phyloP scores from a whole-genome alignment of 2,113 vertebrate species.

The Herpetotheres cachinnans region DNA sequence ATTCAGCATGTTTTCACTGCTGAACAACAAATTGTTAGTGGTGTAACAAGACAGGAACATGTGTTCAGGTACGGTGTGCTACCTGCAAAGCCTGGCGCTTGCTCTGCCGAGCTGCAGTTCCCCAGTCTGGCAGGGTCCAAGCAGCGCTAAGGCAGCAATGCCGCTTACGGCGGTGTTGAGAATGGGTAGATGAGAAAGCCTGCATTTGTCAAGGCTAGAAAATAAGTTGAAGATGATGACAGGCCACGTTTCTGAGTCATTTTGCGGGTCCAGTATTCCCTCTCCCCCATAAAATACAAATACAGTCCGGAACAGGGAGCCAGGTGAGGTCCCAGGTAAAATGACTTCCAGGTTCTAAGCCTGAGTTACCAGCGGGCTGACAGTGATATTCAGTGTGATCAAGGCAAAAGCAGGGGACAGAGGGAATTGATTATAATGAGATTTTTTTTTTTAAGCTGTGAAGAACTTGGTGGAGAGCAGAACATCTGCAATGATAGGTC shows the following conservation, averaged over 20 bases:
- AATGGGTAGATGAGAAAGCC: background rate
- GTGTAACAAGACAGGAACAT: constrained; percentile 61
- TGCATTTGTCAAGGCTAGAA: background rate
- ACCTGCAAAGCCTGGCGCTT: background rate
- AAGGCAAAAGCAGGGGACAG: background rate
- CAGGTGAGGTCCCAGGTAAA: background rate
- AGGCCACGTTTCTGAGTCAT: background rate
- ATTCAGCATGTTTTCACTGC: constrained; percentile 63
- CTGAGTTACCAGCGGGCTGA: background rate
- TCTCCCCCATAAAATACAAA: background rate
- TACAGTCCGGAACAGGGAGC: background rate
- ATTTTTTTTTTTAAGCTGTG: background rate
- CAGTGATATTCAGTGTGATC: background rate
- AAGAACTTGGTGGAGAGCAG: background rate
- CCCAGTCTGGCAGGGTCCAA: background rate
- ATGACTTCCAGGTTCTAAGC: background rate
- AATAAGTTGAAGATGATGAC: background rate
- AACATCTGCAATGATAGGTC: background rate
- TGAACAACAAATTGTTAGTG: constrained; percentile 63
- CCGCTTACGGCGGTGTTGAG: background rate
- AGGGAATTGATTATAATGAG: background rate
- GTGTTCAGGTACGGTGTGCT: background rate
- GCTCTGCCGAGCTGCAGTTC: background rate
- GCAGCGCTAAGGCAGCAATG: background rate
- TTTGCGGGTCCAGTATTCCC: background rate